phyloP scores from a whole-genome alignment of 2,888 invertebrate species.

The Polyploca ridens region DNA sequence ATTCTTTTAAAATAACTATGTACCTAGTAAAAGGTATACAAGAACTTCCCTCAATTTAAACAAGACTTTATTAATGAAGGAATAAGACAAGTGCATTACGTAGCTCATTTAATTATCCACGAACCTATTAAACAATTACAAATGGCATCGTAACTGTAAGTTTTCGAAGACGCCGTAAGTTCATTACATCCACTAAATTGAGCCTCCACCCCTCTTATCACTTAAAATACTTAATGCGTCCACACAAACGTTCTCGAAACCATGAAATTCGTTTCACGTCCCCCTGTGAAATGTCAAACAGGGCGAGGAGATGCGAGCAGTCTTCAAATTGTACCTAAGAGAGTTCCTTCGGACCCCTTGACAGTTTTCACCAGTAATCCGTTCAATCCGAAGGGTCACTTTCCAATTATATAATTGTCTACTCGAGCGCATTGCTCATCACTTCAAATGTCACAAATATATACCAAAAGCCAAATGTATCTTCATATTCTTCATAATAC shows the following conservation, averaged over 20 bases:
- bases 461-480: slow-evolving; percentile 11
- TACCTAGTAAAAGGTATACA: too few species aligned
- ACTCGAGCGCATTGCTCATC: slow-evolving; percentile 52
- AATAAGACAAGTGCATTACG: background rate
- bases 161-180: slow-evolving; percentile 17
- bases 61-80: too few species aligned
- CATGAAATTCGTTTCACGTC: slow-evolving; percentile 67
- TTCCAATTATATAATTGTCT: slow-evolving; percentile 60
- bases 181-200: slow-evolving; percentile 37
- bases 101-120: background rate
- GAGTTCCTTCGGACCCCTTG: slow-evolving; percentile 59
- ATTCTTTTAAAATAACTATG: too few species aligned
- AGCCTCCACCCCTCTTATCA: slow-evolving; percentile 39
- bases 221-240: slow-evolving; percentile 57
- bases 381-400: slow-evolving; percentile 71
- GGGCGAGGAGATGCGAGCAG: slow-evolving; percentile 23
- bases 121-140: background rate
- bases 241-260: slow-evolving; percentile 54
- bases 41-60: too few species aligned
- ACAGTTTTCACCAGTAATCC: slow-evolving; percentile 76
- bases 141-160: background rate
- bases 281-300: slow-evolving; percentile 66
- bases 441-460: slow-evolving; percentile 48
- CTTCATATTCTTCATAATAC: background rate
- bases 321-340: slow-evolving; percentile 42